Evolutionary conservation across 2,797 vertebrate species (phyloP), one percentile per base, ranked within the genome.

Genomic region (Pangasius macronema): DNA sequence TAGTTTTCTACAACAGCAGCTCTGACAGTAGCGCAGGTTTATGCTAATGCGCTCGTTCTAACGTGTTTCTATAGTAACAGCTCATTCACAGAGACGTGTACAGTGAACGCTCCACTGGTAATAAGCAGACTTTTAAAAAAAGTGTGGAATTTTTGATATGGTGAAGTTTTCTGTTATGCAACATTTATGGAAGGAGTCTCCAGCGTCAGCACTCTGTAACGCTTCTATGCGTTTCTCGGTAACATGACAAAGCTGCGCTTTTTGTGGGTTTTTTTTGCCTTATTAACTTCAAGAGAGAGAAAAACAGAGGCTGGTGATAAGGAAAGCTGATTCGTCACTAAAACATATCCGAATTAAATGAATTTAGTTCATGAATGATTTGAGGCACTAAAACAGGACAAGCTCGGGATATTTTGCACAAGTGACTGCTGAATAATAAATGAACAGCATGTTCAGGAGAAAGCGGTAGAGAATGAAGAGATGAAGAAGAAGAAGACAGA

Each of bases 371-470:
- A 53, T 53, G 73, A 81, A 27, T 81, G 61, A 81, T 42, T 61
- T 36, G 55, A 42, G 3, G 36, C 22, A 61, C 33, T 59, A 81
- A 61, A 57, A 13, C 55, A 81, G 79, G 55, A 81, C 79, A 42
- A 81, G 79, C 57, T 81, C 1, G 6, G 16, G 22, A 81, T 63
- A 81, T 81, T 81, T 81, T 18, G 11, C 57, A 61, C 36, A 81
- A 81, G 57, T 81, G 79, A 61, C 79, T 81, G 57, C 36, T 81
- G 79, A 81, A 81, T 81, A 81, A 81, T 81, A 27, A 63, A 81
- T 81, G 82, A 70, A 68, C 57, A 81, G 5, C 22, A 61, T 39
- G 36, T 61, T 81, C 11, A 42, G 33, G 24, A 39, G 8, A 59
- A 81, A 81, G 8, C 6, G 55, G 6, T 5, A 39, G 46, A 42